Base-by-base conservation (phyloP, 2,797 vertebrate species). In the Danio choprae region DNA sequence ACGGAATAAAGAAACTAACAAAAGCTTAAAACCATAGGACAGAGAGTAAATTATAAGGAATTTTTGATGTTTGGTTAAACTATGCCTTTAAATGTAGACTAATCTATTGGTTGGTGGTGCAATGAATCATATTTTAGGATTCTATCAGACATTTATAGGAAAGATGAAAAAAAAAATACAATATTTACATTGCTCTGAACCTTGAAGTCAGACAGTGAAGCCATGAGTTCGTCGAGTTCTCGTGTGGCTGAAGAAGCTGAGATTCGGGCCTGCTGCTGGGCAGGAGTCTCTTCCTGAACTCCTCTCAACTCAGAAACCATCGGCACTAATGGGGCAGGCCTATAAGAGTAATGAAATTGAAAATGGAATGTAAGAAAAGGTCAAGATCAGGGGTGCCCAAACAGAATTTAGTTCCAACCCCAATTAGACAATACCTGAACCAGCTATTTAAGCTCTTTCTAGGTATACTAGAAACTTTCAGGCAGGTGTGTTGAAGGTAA, bases 201-300 rank as follows among this genome's bases (percentile, higher is more conserved):
- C 96, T 99, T 99, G 67, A 99, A 99, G 90, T 99, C 98, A 2
- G 98, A 99, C 85, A 99, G 89, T 10, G 96, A 99, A 3, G 97
- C 98, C 98, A 99, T 99, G 86, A 99, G 94, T 89, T 99, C 97
- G 29, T 99, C 98, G 29, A 99, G 94, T 83, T 99, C 98, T 87
- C 98, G 92, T 1, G 98, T 99, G 5, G 98, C 98, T 48, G 98
- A 99, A 74, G 98, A 99, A 77, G 98, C 98, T 0, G 98, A 99
- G 81, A 99, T 98, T 29, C 97, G 94, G 4, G 96, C 95, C 87
- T 98, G 98, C 87, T 98, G 97, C 89, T 98, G 96, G 86, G 95
- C 94, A 65, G 95, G 89, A 0, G 94, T 91, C 85, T 96, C 94
- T 7, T 96, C 87, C 86, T 96, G 94, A 7, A 63, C 72, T 0